These are phyloP conservation scores for Prenolepis imparis DNA, from an alignment of 2,888 invertebrate genomes.

Conservation along the genomic window DNA sequence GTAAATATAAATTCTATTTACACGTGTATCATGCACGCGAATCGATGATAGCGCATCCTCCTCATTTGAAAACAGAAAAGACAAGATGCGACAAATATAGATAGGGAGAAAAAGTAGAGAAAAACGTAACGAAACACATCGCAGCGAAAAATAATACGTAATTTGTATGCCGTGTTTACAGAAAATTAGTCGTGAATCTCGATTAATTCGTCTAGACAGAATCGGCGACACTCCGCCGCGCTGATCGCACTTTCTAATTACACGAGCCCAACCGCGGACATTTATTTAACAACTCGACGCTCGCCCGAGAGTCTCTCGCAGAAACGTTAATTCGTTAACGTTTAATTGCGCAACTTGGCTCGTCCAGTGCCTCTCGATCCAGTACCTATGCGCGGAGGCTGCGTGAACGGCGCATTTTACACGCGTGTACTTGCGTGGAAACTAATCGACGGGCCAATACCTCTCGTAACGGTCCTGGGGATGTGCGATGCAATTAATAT, in stretches of 20 bases:
- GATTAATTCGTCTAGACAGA: slow-evolving; percentile 28
- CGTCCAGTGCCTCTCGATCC: not conserved
- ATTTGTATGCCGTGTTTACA: not conserved
- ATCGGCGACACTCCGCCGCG: not conserved
- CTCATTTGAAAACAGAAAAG: not conserved
- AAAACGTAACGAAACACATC: not conserved
- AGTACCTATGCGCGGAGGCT: slow-evolving; percentile 33
- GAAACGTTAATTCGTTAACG: slow-evolving; percentile 81
- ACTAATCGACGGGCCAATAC: slow-evolving; percentile 70
- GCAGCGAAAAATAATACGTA: not conserved
- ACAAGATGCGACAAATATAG: not conserved
- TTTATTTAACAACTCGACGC: slow-evolving; percentile 67
- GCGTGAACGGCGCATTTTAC: slow-evolving; percentile 48
- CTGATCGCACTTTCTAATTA: slow-evolving; percentile 53
- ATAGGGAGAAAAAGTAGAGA: no score
- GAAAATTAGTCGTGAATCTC: slow-evolving; percentile 17
- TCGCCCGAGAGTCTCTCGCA: slow-evolving; percentile 70
- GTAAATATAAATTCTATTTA: not conserved
- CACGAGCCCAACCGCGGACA: slow-evolving; percentile 37
- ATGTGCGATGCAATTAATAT: slow-evolving; percentile 80
- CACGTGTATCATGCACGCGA: not conserved
- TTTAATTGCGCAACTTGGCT: slow-evolving; percentile 78
- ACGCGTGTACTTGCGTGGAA: slow-evolving; percentile 57
- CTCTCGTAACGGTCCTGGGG: slow-evolving; percentile 71
- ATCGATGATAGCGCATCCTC: not conserved